Conservation (phyloP, 2,888 invertebrate genomes). For the Eurytoma adleriae region DNA sequence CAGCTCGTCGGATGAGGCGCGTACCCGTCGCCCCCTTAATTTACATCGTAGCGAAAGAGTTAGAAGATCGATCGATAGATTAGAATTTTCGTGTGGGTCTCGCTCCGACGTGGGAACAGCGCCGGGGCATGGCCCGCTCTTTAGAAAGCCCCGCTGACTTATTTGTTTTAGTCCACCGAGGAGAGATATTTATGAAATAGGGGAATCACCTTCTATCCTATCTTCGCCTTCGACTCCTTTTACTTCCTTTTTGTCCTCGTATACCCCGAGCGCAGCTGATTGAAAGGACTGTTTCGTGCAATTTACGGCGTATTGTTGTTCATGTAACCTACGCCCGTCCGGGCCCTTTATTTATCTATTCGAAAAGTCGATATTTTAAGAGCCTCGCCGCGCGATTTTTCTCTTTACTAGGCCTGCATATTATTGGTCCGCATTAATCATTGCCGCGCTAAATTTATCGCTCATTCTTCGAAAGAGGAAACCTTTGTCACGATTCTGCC, state of each 20-base stretch:
- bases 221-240: slow-evolving; percentile 36
- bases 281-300: slow-evolving; percentile 45
- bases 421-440: slow-evolving; percentile 42
- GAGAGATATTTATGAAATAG: slow-evolving; percentile 54
- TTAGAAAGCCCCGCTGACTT: slow-evolving; percentile 48
- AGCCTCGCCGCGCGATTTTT: slow-evolving; percentile 19
- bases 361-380: slow-evolving; percentile 30
- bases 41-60: slow-evolving; percentile 53
- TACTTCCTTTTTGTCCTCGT: slow-evolving; percentile 15
- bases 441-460: slow-evolving; percentile 37
- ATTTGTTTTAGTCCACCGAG: slow-evolving; percentile 47
- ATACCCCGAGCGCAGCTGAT: slow-evolving; percentile 57
- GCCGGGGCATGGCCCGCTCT: not conserved
- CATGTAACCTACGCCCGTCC: slow-evolving; percentile 21
- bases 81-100: slow-evolving; percentile 48
- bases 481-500: slow-evolving; percentile 12
- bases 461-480: not conserved
- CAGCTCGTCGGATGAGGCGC: slow-evolving; percentile 20
- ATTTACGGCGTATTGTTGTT: slow-evolving; percentile 53
- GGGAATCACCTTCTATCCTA: slow-evolving; percentile 33
- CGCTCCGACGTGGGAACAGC: slow-evolving; percentile 48
- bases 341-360: slow-evolving; percentile 44
- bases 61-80: slow-evolving; percentile 57
- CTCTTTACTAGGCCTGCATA: not conserved
- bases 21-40: slow-evolving; percentile 44